Evolutionary conservation across 2,113 vertebrate species (phyloP).

Genomic region (Pseudois nayaur): DNA sequence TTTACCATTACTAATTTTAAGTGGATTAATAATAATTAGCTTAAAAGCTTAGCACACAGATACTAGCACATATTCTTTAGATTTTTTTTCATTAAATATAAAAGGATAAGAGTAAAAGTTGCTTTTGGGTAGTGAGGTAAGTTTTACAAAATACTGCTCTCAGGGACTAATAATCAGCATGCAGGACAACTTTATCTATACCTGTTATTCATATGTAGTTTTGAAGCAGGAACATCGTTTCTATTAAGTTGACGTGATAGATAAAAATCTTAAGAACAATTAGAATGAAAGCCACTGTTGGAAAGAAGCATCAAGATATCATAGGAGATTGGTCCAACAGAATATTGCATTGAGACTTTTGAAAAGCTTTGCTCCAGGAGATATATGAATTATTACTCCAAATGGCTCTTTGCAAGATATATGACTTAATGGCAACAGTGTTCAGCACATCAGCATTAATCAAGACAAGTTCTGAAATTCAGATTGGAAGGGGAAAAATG

Average conservation of each 20-base stretch:
- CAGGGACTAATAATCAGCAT: background rate
- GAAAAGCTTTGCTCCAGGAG: conserved; percentile 36
- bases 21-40: background rate
- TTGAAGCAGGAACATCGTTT: conserved; percentile 28
- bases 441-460: conserved; percentile 47
- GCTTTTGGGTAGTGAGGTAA: background rate
- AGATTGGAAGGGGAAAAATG: conserved; percentile 45
- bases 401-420: conserved; percentile 26
- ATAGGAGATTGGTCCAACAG: conserved; percentile 22
- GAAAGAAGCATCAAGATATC: conserved; percentile 18
- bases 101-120: background rate
- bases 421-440: background rate
- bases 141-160: background rate
- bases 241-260: conserved; percentile 7
- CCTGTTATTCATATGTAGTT: background rate
- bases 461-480: conserved; percentile 50
- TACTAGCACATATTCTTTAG: background rate
- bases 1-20: background rate
- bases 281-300: conserved; percentile 40
- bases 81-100: background rate
- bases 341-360: conserved; percentile 1
- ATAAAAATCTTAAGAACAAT: conserved; percentile 25
- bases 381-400: conserved; percentile 30
- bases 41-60: background rate
- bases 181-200: background rate